phyloP scores from a whole-genome alignment of 1,140 invertebrate species.

The Euura saliciscinereae region DNA sequence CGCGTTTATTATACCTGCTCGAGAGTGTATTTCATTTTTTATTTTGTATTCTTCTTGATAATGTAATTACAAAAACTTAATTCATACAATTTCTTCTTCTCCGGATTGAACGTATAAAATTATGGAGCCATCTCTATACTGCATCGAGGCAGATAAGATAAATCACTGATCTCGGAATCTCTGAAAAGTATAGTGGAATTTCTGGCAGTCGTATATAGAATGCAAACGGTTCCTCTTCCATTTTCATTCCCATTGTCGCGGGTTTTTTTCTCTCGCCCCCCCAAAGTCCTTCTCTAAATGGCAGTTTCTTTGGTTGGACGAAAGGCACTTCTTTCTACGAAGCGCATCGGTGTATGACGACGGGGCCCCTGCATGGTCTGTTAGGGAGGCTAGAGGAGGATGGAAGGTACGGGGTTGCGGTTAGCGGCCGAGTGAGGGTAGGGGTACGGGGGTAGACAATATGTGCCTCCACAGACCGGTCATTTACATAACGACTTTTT shows the following conservation, averaged over 20 bases:
- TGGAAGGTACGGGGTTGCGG: constrained; percentile 32
- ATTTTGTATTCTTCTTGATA: too few relatives aligned
- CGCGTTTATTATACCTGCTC: too few relatives aligned
- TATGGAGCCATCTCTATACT: too few relatives aligned
- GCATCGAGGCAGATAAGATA: too few relatives aligned
- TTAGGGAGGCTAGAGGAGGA: constrained; percentile 21
- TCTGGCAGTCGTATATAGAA: not conserved
- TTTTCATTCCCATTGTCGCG: constrained; percentile 15
- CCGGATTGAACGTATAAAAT: too few relatives aligned
- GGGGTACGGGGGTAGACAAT: constrained; percentile 1
- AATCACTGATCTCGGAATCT: too few relatives aligned
- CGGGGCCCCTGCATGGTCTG: constrained; percentile 27
- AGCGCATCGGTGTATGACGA: constrained; percentile 8
- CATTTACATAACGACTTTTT: constrained; percentile 59
- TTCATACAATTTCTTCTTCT: too few relatives aligned
- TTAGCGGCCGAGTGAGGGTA: constrained; percentile 15
- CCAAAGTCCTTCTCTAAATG: constrained; percentile 16
- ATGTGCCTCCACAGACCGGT: constrained; percentile 34
- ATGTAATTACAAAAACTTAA: too few relatives aligned
- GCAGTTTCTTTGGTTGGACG: constrained; percentile 17
- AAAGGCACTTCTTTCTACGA: constrained; percentile 25
- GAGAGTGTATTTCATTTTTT: too few relatives aligned
- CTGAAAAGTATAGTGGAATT: too few relatives aligned
- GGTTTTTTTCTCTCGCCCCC: not conserved
- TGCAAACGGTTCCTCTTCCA: constrained; percentile 15